Conservation (phyloP, 2,113 vertebrate genomes). For the Arvicanthis niloticus region DNA sequence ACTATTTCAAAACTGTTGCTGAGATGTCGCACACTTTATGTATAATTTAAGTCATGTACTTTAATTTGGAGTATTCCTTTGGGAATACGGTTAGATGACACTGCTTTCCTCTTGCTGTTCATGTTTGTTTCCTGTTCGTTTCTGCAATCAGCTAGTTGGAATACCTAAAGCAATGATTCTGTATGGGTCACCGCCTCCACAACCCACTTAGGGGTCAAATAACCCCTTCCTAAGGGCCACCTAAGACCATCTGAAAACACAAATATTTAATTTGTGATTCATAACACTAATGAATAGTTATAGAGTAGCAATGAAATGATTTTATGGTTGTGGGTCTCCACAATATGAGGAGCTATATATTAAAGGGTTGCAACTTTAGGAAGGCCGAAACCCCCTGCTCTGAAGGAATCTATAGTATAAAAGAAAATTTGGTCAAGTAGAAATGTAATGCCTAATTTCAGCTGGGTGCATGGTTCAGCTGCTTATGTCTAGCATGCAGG, state of each 20-base stretch:
- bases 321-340: neutral
- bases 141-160: neutral
- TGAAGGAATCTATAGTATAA: neutral
- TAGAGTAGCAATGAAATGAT: neutral
- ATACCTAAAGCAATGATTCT: neutral
- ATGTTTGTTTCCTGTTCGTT: neutral
- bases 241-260: neutral
- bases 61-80: conserved; percentile 14
- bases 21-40: neutral
- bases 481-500: neutral
- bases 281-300: neutral
- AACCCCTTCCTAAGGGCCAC: neutral
- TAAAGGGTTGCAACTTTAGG: neutral
- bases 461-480: neutral
- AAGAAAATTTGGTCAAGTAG: neutral
- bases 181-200: neutral
- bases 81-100: neutral
- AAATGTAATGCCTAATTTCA: neutral
- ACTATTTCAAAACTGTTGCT: neutral
- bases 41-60: conserved; percentile 26
- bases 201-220: neutral
- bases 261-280: neutral
- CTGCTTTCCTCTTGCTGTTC: neutral
- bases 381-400: neutral
- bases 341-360: neutral